These are phyloP conservation scores for Lochmaea capreae DNA, from an alignment of 2,888 invertebrate species.

Conservation along the genomic window DNA sequence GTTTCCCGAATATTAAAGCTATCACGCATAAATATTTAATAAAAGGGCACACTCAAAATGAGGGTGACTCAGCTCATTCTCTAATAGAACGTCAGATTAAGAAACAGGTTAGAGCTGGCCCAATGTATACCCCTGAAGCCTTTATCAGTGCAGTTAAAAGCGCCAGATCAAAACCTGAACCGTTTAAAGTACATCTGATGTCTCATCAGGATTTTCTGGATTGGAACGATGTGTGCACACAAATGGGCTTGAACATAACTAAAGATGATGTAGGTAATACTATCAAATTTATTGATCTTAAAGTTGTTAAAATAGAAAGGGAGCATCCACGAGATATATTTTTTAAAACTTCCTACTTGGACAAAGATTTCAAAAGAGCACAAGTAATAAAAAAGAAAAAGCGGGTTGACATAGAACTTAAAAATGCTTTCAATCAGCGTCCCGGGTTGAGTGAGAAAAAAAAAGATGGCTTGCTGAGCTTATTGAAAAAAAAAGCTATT, in stretches of 20 bases:
- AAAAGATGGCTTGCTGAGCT: background rate
- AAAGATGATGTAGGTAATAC: conserved; percentile 9
- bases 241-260: conserved; percentile 2
- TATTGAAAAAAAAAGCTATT: conserved; percentile 7
- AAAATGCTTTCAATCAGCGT: background rate
- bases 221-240: no score
- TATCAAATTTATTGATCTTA: background rate
- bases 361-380: conserved; percentile 1
- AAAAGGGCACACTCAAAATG: conserved; percentile 19
- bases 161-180: background rate
- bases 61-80: conserved; percentile 4
- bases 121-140: background rate
- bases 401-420: conserved; percentile 4
- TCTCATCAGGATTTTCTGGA: no score
- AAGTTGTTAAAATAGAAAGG: conserved; percentile 4
- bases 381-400: conserved; percentile 11
- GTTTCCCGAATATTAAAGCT: conserved; percentile 10
- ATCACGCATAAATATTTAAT: conserved; percentile 18
- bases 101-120: background rate
- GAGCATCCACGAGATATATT: background rate
- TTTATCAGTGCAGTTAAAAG: conserved; percentile 5
- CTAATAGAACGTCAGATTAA: conserved; percentile 1
- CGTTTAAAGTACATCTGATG: no score
- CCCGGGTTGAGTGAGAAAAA: no score
- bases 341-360: background rate